Conservation (phyloP, 2,113 vertebrate genomes). For the Syrmaticus mikado region DNA sequence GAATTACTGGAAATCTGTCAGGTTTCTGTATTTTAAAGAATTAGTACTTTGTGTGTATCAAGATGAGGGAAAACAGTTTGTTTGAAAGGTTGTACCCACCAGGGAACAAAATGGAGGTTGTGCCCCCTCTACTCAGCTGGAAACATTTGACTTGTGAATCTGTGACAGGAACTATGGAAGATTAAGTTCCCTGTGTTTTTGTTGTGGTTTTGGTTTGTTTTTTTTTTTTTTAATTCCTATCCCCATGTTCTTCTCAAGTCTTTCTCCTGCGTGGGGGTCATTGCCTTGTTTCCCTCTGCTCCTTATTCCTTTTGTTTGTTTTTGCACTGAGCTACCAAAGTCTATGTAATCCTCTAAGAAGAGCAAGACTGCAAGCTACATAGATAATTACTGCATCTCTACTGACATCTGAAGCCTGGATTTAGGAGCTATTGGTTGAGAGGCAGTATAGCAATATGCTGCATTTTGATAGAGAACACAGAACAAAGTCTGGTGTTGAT, state of each 20-base stretch:
- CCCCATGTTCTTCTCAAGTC: neutral
- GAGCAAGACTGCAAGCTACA: accelerated
- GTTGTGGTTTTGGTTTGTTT: too few relatives aligned
- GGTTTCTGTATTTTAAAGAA: neutral
- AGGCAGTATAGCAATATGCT: neutral
- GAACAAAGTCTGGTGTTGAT: neutral
- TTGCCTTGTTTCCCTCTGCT: neutral
- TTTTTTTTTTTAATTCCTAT: neutral
- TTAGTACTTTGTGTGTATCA: neutral
- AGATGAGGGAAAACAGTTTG: neutral
- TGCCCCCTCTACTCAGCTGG: neutral
- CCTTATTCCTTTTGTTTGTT: neutral
- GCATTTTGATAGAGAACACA: neutral
- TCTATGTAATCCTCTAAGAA: neutral
- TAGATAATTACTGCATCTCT: neutral
- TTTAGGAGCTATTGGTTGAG: neutral
- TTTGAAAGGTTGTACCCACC: neutral
- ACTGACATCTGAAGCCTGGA: neutral
- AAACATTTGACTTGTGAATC: neutral
- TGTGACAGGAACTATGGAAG: neutral
- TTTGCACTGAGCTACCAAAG: neutral
- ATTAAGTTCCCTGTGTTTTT: neutral
- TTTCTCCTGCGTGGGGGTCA: neutral
- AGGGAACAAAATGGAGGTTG: neutral
- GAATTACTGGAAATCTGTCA: neutral